A percentile compares a stretch with the other conserved stretches of the same genome.
Conservation (phyloP, 2,113 vertebrate genomes). For the Embiotoca jacksoni region DNA sequence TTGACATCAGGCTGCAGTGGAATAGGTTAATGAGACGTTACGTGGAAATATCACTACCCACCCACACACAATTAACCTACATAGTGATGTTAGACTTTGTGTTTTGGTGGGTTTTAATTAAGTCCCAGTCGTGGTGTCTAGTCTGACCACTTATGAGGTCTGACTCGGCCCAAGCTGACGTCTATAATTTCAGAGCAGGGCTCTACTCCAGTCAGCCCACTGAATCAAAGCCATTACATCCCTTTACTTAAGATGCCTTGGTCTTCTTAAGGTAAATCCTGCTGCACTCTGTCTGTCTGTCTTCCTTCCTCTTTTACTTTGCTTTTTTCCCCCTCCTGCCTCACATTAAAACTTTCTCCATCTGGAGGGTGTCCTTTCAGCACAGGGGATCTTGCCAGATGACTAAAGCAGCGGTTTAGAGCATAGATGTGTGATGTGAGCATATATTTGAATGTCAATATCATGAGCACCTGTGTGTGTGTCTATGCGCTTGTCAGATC, state of each 20-base stretch:
- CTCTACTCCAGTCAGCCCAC: constrained; percentile 39
- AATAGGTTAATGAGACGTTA: constrained; percentile 71
- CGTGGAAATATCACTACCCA: constrained; percentile 63
- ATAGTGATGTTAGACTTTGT: constrained; percentile 68
- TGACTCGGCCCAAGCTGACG: constrained; percentile 62
- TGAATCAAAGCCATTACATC: constrained; percentile 65
- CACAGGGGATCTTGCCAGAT: constrained; percentile 53
- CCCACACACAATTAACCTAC: constrained; percentile 59
- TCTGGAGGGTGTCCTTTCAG: constrained; percentile 74
- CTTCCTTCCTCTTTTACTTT: constrained; percentile 41
- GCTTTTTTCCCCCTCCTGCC: constrained; percentile 11
- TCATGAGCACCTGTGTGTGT: constrained; percentile 48
- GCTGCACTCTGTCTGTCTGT: constrained; percentile 45
- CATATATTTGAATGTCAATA: constrained; percentile 65
- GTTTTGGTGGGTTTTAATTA: constrained; percentile 78
- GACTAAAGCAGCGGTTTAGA: constrained; percentile 59
- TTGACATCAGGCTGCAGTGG: constrained; percentile 59
- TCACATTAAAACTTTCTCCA: constrained; percentile 59
- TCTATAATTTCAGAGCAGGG: constrained; percentile 67
- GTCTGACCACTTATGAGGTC: constrained; percentile 76
- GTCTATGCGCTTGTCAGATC: constrained; percentile 55
- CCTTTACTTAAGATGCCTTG: constrained; percentile 60
- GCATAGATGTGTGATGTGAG: constrained; percentile 55
- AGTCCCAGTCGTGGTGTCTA: constrained; percentile 70
- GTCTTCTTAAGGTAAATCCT: constrained; percentile 51